These are phyloP conservation scores for Pantelozetes paolii DNA, from an alignment of 2,888 invertebrate species.

Conservation along the genomic window DNA sequence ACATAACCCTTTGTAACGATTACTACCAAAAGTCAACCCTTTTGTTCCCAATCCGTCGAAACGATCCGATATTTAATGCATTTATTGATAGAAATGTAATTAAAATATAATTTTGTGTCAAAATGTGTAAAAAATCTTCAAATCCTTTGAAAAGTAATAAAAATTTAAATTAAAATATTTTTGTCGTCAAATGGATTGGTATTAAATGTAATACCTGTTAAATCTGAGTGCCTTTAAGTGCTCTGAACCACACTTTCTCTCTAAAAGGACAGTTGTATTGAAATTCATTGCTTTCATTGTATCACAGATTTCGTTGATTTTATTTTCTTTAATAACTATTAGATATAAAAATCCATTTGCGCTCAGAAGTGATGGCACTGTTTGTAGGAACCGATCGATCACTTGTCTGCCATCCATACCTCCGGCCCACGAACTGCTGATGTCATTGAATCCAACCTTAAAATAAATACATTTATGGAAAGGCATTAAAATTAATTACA, in stretches of 20 bases:
- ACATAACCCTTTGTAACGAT: constrained; percentile 72
- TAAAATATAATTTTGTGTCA: background rate
- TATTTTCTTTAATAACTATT: constrained; percentile 81
- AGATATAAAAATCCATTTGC: constrained; percentile 76
- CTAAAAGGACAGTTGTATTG: constrained; percentile 61
- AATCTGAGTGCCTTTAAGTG: constrained; percentile 64
- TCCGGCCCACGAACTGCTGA: constrained; percentile 56
- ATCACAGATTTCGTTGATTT: constrained; percentile 62
- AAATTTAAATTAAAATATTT: too few species aligned
- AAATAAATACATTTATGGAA: background rate
- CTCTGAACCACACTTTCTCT: constrained; percentile 79
- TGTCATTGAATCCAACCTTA: constrained; percentile 5
- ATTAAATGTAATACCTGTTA: background rate
- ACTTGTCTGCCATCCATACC: constrained; percentile 61
- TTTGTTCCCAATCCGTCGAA: constrained; percentile 64
- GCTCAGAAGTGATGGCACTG: constrained; percentile 68
- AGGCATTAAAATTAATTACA: too few species aligned
- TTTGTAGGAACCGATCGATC: constrained; percentile 62
- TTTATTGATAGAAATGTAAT: background rate
- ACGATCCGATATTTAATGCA: constrained; percentile 12
- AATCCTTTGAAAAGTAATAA: background rate
- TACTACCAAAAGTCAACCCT: constrained; percentile 80
- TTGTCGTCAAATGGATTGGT: background rate
- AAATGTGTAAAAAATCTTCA: background rate
- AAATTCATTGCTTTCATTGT: constrained; percentile 62